Percentiles rank a stretch among this genome's conserved stretches.
Evolutionary conservation across 2,113 vertebrate species (phyloP).

Genomic region (Zapus hudsonius): DNA sequence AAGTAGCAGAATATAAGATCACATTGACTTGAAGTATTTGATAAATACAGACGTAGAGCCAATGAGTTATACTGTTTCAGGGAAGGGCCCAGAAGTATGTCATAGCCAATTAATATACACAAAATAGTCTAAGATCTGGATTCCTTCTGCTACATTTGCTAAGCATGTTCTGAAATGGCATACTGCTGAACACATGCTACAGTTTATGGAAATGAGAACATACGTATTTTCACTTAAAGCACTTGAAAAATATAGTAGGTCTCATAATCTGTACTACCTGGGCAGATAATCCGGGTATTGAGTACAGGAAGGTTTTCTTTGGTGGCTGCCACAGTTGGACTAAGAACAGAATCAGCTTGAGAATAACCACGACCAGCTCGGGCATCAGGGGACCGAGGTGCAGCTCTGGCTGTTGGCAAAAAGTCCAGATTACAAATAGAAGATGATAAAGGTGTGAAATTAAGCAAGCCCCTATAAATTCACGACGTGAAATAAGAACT

Average conservation of each 20-base stretch:
- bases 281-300: constrained; percentile 98
- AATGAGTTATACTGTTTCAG: not conserved
- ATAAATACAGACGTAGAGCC: not conserved
- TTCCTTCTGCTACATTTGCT: not conserved
- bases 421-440: constrained; percentile 47
- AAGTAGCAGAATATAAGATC: not conserved
- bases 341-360: constrained; percentile 90
- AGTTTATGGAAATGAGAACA: not conserved
- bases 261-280: constrained; percentile 86
- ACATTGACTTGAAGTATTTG: not conserved
- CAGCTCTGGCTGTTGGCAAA: constrained; percentile 86
- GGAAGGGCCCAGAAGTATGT: not conserved
- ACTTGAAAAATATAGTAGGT: not conserved
- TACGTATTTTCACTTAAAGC: not conserved
- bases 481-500: not conserved
- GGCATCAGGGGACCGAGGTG: constrained; percentile 91
- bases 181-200: not conserved
- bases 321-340: constrained; percentile 90
- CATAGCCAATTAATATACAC: not conserved
- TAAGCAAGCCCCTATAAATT: not conserved
- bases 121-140: constrained; percentile 17
- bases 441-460: constrained; percentile 18
- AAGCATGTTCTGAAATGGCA: not conserved
- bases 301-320: constrained; percentile 98
- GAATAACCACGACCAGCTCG: constrained; percentile 89